Evolutionary conservation across 1,140 invertebrate genomes (phyloP), one percentile per base, ranked within the genome.

Genomic region (Stenopsyche tienmushanensis): DNA sequence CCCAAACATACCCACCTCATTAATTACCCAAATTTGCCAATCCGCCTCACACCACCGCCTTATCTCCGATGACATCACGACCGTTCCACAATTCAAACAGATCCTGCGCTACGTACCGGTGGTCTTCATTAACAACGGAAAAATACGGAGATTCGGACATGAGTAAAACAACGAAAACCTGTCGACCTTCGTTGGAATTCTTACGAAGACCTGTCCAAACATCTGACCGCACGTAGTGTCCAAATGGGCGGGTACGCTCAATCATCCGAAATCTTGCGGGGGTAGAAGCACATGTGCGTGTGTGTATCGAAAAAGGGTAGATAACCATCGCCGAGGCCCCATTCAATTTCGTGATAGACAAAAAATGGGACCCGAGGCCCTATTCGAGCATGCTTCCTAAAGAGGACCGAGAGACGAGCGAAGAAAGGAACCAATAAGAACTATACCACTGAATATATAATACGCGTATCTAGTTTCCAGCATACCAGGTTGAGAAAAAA

Each of bases 101-200:
- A n/a, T n/a, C 29, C 13, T 34, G 29, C 5, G 5, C 29, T 5
- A 34, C 5, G 29, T 34, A 13, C 29, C 5, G 29, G 5, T 34
- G 13, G 29, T 34, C 29, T 34, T 34, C 13, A 34, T 34, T 34
- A 34, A 34, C 29, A 20, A 25, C 54, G 54, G 54, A 57, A 57
- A 57, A 57, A 57, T n/a, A 57, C 54, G 13, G 54, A 42, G 34
- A 13, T 42, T 7, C 1, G 2, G 9, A 57, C 23, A 39, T 39
- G 25, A 47, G 25, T 60, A 60, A 60, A 60, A 60, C 57, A 60
- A 60, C 42, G 24, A 60, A 60, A 60, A 60, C 57, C 57, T 23
- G 57, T 60, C 57, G 57, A 60, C 57, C 57, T 60, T 60, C 57
- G 42, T 47, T 60, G 57, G 57, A 60, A 60, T 60, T 60, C 57